Base-by-base conservation (phyloP, 2,888 invertebrate genomes). In the Brachyptera risi region DNA sequence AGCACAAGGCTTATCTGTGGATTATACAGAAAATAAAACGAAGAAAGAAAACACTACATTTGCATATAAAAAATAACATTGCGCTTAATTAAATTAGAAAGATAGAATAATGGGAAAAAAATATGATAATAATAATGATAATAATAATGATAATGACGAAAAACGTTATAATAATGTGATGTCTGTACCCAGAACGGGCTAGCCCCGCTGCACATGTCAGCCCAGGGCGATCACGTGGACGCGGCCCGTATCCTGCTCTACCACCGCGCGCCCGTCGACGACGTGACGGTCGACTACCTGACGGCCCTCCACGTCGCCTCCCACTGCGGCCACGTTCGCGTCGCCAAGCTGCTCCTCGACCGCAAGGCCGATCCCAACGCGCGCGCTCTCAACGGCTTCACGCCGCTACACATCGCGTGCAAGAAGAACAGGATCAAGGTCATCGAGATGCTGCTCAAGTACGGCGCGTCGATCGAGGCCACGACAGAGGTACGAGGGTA, bases 371-470 rank as follows among this genome's bases (percentile, higher is more conserved):
- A 98, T 78, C 92, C 96, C 0, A 97, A 99, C 76, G 90, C 97
- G 0, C 83, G 98, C 35, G 96, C 96, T 2, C 80, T 96, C 31
- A 99, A 99, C 75, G 98, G 98, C 0, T 99, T 99, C 77, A 98
- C 97, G 0, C 96, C 97, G 0, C 80, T 98, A 59, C 97, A 98
- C 76, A 97, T 98, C 70, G 98, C 98, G 2, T 99, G 98, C 79
- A 98, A 99, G 79, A 99, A 99, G 78, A 98, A 98, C 76, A 83
- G 97, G 59, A 91, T 96, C 69, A 96, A 96, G 77, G 89, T 97
- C 51, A 96, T 96, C 5, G 98, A 99, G 74, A 76, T 99, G 64
- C 80, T 99, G 59, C 82, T 99, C 64, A 96, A 96, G 76, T 93
- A 96, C 76, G 95, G 95, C 62, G 97, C 96, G 15, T 80, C 83